Base-by-base conservation (phyloP, 1,140 invertebrate genomes). In the Idris sp. region DNA sequence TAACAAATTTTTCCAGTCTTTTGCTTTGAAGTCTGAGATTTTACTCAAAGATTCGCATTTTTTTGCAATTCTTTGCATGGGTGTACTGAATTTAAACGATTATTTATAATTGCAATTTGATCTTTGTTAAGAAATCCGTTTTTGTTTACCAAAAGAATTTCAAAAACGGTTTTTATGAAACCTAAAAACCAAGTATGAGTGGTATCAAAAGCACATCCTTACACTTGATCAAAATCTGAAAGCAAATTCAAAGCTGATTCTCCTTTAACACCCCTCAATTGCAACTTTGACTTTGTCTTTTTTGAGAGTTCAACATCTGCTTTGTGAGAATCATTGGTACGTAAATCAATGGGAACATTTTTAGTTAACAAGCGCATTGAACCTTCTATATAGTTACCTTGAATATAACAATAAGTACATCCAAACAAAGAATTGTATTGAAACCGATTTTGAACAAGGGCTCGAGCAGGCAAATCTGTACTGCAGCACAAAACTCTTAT, bases 11-110 rank as follows among this genome's bases (percentile, higher is more conserved):
- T 22, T 40, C 16, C 18, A 40, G 7, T 40, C 38, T 40, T 40
- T 40, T 0, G 38, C 38, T 11, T 40, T 40, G 2, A n/a, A 40
- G 10, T 10, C 4, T 10, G 8, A 4, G 1, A 19, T 10, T 9
- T 40, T 40, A 10, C 16, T 40, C 9, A 40, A 7, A n/a, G 38
- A 18, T 11, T 40, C 38, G 11, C 1, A 1, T 40, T 22, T 15
- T 40, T 40, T 40, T 22, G 16, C 10, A 40, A 22, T 22, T 40
- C n/a, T n/a, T n/a, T n/a, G n/a, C 38, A n/a, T 9, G 28, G 9
- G n/a, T n/a, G 2, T 4, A 6, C 9, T 30, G 5, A 30, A 30
- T 9, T 6, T 9, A 30, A 2, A 9, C 9, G 28, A 4, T 6
- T 30, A n/a, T 30, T 9, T 6, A 30, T 30, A 30, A 30, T 30